Base-by-base conservation (phyloP, 1,140 invertebrate genomes). In the Drosophila simulans region DNA sequence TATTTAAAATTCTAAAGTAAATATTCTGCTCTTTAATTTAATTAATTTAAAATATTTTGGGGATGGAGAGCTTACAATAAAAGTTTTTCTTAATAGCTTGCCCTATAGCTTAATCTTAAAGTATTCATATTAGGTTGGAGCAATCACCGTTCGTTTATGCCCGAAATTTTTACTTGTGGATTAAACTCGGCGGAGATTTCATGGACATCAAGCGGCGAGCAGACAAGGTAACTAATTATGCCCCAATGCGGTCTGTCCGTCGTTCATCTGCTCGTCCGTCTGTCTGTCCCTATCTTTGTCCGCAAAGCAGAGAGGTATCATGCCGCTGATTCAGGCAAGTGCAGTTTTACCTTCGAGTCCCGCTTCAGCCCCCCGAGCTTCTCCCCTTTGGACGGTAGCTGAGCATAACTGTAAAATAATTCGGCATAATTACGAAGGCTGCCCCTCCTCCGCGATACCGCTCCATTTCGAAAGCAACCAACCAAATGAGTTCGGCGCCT, bases 321-420 rank as follows among this genome's bases (percentile, higher is more conserved):
- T 75, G 70, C 31, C 58, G 40, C 53, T 74, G 59, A 65, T 64
- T 74, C 71, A 55, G 71, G 55, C 70, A 64, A 64, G 71, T 75
- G 70, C 71, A 64, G 71, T 57, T 42, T 75, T 42, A 64, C 27
- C 53, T 74, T 63, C 48, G 51, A 54, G n/a, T 52, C 20, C 34
- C 43, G 15, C 22, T 27, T 10, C 34, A 15, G 25, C 25, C n/a
- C 34, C 34, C 17, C 17, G n/a, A 13, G 7, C 11, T 34, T 1
- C 58, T 13, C 25, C 48, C 17, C 25, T 27, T 40, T n/a, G 40
- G 45, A 51, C 68, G 68, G 68, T 71, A 71, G 69, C 69, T 4
- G 34, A 27, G 69, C 37, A 64, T 72, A 86, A 82, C 82, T 78
- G 82, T 86, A 82, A 86, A 86, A 86, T 81, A 86, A 86, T 86